These are phyloP conservation scores for Aegotheles bennettii DNA, from an alignment of 2,113 vertebrate species.

Conservation along the genomic window DNA sequence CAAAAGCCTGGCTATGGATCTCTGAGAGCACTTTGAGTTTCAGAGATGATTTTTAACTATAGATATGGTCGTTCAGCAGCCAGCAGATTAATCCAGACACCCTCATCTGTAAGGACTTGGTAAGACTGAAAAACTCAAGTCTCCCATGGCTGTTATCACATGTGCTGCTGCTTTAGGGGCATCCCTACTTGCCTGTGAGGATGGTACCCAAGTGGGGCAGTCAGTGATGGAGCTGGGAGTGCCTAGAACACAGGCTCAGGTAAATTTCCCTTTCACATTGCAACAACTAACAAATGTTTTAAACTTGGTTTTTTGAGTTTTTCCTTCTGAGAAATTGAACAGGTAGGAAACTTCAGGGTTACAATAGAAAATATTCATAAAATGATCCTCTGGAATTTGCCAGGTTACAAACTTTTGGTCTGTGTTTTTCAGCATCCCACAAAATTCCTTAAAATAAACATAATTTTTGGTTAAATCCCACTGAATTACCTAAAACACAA, in stretches of 20 bases:
- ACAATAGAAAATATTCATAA: neutral
- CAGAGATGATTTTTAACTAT: neutral
- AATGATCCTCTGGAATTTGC: neutral
- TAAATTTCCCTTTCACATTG: neutral
- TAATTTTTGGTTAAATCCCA: neutral
- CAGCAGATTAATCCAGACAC: accelerated
- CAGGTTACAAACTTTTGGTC: neutral
- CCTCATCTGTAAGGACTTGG: neutral
- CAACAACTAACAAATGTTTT: neutral
- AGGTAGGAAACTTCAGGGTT: neutral
- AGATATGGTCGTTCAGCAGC: neutral
- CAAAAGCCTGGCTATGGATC: neutral
- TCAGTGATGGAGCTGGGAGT: neutral
- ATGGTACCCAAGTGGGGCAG: accelerated
- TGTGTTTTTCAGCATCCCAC: neutral
- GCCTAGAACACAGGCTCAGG: neutral
- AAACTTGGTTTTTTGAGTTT: neutral
- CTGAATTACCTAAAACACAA: neutral
- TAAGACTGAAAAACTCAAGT: neutral
- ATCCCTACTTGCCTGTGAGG: neutral
- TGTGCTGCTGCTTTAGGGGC: too few species aligned
- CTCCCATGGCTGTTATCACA: neutral
- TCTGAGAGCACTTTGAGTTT: neutral
- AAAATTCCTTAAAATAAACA: neutral
- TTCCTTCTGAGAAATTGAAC: neutral